Evolutionary conservation across 2,113 vertebrate genomes (phyloP), one percentile per base, ranked within the genome.

Genomic region (Tragelaphus imberbis): DNA sequence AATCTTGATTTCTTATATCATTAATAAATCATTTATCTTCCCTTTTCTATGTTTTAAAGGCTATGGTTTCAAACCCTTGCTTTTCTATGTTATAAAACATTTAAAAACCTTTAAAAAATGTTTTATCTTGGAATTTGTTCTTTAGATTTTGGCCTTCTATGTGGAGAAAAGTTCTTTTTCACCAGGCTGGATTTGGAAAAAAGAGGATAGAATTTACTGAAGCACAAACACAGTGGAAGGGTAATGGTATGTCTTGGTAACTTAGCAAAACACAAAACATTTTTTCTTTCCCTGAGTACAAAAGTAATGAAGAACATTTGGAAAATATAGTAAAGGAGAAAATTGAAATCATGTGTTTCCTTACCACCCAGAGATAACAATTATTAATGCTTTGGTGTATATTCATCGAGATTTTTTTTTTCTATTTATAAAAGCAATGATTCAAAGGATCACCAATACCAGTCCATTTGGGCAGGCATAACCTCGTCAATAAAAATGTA

Each of bases 151-250:
- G 59, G 58, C 16, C 3, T 90, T 36, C 47, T 93, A 89, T 88
- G 6, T 91, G 56, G 53, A 71, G 55, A 65, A 95, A 96, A 84
- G 13, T 15, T 87, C 40, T 89, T 93, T 94, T 71, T 80, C 23
- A 75, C 21, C 56, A 85, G 55, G 2, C 30, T 87, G 56, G 59
- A 63, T 63, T 27, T 96, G 36, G 51, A 92, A 80, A 90, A 33
- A 95, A 95, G 65, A 96, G 89, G 47, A 86, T 49, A 95, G 14
- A 92, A 88, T 91, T 81, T 77, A 84, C 80, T 47, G 90, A 85
- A 81, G 55, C 40, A 95, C 71, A 96, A 92, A 77, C 49, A 77
- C 6, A 47, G 44, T 44, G 23, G 49, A 88, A 96, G 40, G 47
- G 23, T 81, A 65, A 84, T 33, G 36, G 59, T 89, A 55, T 90